A percentile compares a stretch with the other conserved stretches of the same genome.
phyloP scores from a whole-genome alignment of 2,888 invertebrate genomes.

The Drosophila ustulata region DNA sequence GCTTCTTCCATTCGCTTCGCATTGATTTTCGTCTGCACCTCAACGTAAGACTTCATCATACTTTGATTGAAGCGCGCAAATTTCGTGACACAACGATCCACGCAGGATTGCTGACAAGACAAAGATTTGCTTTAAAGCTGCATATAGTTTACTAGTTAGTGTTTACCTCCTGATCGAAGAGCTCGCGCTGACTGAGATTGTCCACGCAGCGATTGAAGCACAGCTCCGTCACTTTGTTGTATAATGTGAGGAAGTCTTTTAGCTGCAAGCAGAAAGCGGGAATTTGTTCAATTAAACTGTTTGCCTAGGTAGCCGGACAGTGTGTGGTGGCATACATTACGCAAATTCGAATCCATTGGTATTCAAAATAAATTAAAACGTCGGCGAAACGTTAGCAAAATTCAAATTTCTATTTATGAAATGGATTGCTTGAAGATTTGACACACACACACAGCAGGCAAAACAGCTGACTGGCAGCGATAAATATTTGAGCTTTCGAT shows the following conservation, averaged over 20 bases:
- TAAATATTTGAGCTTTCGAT: too few relatives aligned
- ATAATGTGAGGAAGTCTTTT: conserved; percentile 84
- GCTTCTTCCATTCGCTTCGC: conserved; percentile 80
- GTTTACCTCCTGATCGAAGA: conserved; percentile 77
- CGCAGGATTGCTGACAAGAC: conserved; percentile 72
- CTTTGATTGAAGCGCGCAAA: conserved; percentile 84
- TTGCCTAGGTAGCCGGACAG: background rate
- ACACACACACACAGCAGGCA: background rate
- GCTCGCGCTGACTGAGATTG: conserved; percentile 79
- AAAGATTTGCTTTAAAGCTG: background rate
- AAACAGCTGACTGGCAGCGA: conserved; percentile 40
- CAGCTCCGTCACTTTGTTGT: conserved; percentile 85
- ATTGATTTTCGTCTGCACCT: conserved; percentile 84
- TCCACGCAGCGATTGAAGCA: conserved; percentile 84
- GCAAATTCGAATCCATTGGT: conserved; percentile 55
- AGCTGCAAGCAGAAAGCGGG: conserved; percentile 65
- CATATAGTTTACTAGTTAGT: background rate
- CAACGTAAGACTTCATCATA: conserved; percentile 84
- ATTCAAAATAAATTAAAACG: background rate
- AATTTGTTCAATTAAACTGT: conserved; percentile 1
- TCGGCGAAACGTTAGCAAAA: conserved; percentile 16
- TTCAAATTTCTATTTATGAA: conserved; percentile 33
- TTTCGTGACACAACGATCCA: conserved; percentile 83
- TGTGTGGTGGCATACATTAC: conserved; percentile 42
- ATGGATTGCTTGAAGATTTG: conserved; percentile 25